Evolutionary conservation across 53 echinoderm and acorn worm species (phyloP), one percentile per base, ranked within the genome.

Genomic region (Hippasteria phrygiana): DNA sequence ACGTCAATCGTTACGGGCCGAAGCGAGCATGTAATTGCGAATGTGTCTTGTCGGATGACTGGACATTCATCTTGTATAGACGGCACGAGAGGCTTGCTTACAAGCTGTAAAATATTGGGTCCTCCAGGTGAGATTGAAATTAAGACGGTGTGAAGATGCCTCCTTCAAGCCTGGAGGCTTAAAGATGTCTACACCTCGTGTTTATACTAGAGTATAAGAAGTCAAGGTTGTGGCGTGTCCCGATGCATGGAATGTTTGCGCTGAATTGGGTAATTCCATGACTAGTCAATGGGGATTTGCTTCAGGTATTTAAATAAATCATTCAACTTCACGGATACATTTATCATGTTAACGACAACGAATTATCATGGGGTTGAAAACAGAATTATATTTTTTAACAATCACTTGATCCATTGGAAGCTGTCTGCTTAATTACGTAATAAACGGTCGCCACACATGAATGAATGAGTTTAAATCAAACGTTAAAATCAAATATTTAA

Each of bases 141-240:
- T 69, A 85, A 85, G 54, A 85, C 85, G 71, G 85, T 71, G 85
- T 70, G 71, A 85, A 85, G 71, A 70, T 59, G 71, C 36, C 26
- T 6, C 5, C 42, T 9, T 39, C 34, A 29, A n/a, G 17, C 50
- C 50, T n/a, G 16, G 47, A 18, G 71, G 42, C 42, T 70, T 70
- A 33, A 18, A 43, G 34, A 84, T 48, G 43, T 67, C 36, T 71
- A 32, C 48, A 48, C 71, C 4, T 10, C 20, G 70, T 83, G 65
- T 47, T 42, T 65, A 47, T 62, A 43, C 27, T 59, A 34, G 11
- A 31, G 43, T 33, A 32, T 27, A 24, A 5, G 27, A 75, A 75
- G 75, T 75, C 75, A 47, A 48, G 75, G 50, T 75, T 75, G 20
- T 28, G 75, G 31, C 48, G 37, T 67, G 69, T 35, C 32, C 36